Evolutionary conservation across 2,797 vertebrate species (phyloP).

Genomic region (Helarctos malayanus): DNA sequence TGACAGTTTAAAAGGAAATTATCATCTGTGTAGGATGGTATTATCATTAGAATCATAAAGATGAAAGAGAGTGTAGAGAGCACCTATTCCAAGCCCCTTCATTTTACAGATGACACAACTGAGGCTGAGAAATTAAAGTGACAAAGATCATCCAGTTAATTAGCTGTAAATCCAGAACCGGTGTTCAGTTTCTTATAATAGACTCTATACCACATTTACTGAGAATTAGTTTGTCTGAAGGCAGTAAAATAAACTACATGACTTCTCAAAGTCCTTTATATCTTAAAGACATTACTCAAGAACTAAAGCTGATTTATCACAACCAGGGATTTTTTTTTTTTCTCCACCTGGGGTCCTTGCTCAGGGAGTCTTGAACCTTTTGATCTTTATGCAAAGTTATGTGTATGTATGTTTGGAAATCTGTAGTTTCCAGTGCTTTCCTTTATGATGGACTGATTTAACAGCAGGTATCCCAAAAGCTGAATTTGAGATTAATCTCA

Average conservation of each 20-base stretch:
- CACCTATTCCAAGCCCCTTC: not conserved
- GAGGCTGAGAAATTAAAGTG: conserved; percentile 26
- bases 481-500: conserved; percentile 22
- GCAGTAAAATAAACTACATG: not conserved
- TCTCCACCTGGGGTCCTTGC: not conserved
- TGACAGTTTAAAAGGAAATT: conserved; percentile 18
- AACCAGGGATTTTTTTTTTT: not conserved
- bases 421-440: not conserved
- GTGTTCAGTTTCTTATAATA: not conserved
- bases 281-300: conserved; percentile 10
- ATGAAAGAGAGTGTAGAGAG: conserved; percentile 43
- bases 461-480: not conserved
- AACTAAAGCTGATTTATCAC: conserved; percentile 19
- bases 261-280: conserved; percentile 32
- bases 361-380: not conserved
- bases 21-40: not conserved
- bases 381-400: conserved; percentile 5
- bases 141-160: conserved; percentile 22
- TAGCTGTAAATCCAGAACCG: conserved; percentile 26
- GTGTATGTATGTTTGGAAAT: conserved; percentile 5
- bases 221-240: conserved; percentile 54
- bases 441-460: not conserved
- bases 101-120: conserved; percentile 63
- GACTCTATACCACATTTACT: not conserved
- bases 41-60: conserved; percentile 31